Conservation (phyloP, 1,140 invertebrate genomes). For the Lepidurus couesii region DNA sequence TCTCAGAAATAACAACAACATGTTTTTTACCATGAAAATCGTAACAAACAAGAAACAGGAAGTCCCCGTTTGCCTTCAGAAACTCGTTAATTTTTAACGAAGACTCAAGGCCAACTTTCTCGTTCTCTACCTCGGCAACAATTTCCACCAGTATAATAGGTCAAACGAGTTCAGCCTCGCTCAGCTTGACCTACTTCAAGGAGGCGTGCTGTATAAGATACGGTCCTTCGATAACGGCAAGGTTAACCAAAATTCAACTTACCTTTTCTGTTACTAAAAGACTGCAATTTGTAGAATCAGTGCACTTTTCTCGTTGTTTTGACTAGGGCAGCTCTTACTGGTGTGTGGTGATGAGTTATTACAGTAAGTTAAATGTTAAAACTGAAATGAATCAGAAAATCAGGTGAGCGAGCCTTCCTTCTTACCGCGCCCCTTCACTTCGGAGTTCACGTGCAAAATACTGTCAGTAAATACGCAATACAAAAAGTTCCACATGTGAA, state of each 20-base stretch:
- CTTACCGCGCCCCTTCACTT: not conserved
- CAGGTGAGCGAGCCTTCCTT: not conserved
- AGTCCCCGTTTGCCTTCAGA: not conserved
- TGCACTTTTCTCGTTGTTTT: not conserved
- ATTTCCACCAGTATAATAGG: not conserved
- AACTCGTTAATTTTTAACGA: not conserved
- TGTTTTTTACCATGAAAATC: not conserved
- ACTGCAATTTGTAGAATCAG: not conserved
- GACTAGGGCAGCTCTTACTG: constrained; percentile 6
- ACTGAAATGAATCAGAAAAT: not conserved
- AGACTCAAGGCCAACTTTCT: not conserved
- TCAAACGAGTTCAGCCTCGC: not conserved
- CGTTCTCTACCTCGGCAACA: not conserved
- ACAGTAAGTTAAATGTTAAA: too few species aligned
- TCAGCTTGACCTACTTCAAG: not conserved
- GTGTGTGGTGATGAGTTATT: not conserved
- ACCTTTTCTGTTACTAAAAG: not conserved
- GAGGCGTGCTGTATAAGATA: not conserved
- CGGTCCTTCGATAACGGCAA: not conserved
- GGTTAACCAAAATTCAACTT: not conserved
- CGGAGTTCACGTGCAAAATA: not conserved
- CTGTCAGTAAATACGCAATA: not conserved
- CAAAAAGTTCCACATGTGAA: not conserved
- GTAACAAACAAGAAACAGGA: not conserved
- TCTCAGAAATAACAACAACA: too few species aligned